Evolutionary conservation across 2,888 invertebrate genomes (phyloP), one percentile per base, ranked within the genome.

Genomic region (Seira sanloemensis): DNA sequence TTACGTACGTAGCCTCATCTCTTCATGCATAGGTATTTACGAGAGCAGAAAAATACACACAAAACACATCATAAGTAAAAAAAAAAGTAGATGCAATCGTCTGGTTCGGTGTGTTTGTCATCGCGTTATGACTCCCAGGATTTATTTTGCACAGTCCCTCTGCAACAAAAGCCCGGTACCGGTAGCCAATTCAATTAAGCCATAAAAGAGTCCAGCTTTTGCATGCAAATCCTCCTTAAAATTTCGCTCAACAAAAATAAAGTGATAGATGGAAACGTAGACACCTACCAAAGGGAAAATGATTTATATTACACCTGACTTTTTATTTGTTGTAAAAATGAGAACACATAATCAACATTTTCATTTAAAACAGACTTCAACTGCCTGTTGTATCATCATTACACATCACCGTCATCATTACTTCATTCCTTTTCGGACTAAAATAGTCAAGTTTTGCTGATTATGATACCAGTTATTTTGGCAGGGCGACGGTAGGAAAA

Each of bases 241-340:
- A 78, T 78, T 78, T 83, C 23, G n/a, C 21, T 21, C 62, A 74
- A 46, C 46, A 25, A n/a, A 23, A 62, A 62, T n/a, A 62, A 9
- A 83, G 83, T 83, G 83, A 83, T 83, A 83, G 83, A 83, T 83
- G 83, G 83, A 83, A 74, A 78, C 73, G 66, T 71, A 77, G 82
- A 82, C 71, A 23, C 66, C 46, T 16, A 50, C 54, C 21, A 21
- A 2, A 58, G n/a, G n/a, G 21, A 62, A 62, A 50, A 74, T 83
- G 78, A 83, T 83, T 83, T 78, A 83, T 83, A 74, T 78, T 78
- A 25, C 62, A 21, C 76, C 46, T 69, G 37, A 78, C 67, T 69
- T 77, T 81, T 77, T 78, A 77, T 73, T 77, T 78, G 67, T 54
- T 82, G 62, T 82, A 72, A 81, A 79, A 68, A 46, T 68, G 67